Conservation (phyloP, 2,113 vertebrate species). For the Corythoichthys intestinalis region DNA sequence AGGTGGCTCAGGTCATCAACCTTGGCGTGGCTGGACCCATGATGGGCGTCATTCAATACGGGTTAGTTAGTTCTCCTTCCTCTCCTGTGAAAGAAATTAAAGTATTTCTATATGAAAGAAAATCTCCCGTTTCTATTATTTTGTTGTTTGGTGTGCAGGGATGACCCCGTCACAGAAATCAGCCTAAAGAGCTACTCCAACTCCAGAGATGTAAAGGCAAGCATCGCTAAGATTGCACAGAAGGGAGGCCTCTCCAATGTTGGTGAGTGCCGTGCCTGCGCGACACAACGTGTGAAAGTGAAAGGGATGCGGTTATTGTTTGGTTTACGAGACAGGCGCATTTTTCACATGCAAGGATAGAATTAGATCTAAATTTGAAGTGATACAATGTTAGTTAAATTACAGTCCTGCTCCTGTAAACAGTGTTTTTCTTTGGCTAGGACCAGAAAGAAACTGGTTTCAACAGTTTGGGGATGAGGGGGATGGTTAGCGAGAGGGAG, state of each 20-base stretch:
- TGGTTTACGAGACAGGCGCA: conserved; percentile 43
- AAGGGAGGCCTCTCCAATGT: conserved; percentile 91
- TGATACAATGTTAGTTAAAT: conserved; percentile 61
- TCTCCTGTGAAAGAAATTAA: not conserved
- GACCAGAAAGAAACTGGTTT: conserved; percentile 44
- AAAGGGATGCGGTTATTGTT: conserved; percentile 54
- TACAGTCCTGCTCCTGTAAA: conserved; percentile 57
- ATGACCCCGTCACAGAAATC: conserved; percentile 87
- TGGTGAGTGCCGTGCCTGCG: conserved; percentile 76
- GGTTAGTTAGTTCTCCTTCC: conserved; percentile 67
- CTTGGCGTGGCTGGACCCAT: conserved; percentile 83
- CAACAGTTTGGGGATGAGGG: conserved; percentile 23
- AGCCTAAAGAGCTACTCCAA: conserved; percentile 80
- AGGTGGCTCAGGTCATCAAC: conserved; percentile 81
- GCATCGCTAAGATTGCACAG: conserved; percentile 87
- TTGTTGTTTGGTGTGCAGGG: conserved; percentile 60
- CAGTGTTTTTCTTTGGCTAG: conserved; percentile 40
- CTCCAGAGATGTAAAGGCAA: conserved; percentile 81
- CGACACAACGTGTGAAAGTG: conserved; percentile 50
- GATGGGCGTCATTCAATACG: conserved; percentile 93
- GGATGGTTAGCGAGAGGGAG: conserved; percentile 7
- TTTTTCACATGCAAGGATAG: conserved; percentile 55
- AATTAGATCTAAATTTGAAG: conserved; percentile 71
- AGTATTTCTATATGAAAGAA: not conserved
- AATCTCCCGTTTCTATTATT: not conserved